phyloP scores from a whole-genome alignment of 1,140 invertebrate species.

The Colletes latitarsis region DNA sequence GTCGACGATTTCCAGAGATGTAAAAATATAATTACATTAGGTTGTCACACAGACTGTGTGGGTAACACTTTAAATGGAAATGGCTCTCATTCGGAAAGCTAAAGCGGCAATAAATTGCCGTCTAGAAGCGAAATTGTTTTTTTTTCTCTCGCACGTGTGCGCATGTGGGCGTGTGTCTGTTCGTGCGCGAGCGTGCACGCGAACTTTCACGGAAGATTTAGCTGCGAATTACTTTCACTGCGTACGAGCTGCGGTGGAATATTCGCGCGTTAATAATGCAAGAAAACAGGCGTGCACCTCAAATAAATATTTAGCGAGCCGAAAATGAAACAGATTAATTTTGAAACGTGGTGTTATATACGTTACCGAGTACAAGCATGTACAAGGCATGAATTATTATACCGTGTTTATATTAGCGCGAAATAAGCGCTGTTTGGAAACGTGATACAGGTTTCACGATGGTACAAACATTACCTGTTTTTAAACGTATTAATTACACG shows the following conservation, averaged over 20 bases:
- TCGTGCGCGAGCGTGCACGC: no score
- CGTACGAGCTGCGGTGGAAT: neutral
- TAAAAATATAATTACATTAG: no score
- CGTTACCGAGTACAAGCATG: neutral
- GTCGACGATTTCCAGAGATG: no score
- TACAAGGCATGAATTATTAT: constrained; percentile 23
- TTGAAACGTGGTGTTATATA: neutral
- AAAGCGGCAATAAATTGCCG: neutral
- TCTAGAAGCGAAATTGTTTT: neutral
- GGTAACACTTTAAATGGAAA: no score
- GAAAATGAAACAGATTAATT: constrained; percentile 47
- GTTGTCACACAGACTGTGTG: no score
- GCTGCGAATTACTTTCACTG: constrained; percentile 16
- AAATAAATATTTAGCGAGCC: constrained; percentile 32
- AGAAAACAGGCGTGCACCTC: constrained; percentile 1
- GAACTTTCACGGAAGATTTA: neutral
- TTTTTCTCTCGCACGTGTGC: neutral
- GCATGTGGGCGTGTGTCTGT: no score
- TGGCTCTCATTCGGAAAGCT: no score
- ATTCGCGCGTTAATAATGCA: constrained; percentile 18
- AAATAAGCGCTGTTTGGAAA: neutral
- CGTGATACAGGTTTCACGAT: neutral
- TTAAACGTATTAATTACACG: neutral
- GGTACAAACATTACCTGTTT: neutral
- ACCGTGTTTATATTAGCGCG: neutral